Evolutionary conservation across 2,113 vertebrate species (phyloP).

Genomic region (Gobiocypris rarus): DNA sequence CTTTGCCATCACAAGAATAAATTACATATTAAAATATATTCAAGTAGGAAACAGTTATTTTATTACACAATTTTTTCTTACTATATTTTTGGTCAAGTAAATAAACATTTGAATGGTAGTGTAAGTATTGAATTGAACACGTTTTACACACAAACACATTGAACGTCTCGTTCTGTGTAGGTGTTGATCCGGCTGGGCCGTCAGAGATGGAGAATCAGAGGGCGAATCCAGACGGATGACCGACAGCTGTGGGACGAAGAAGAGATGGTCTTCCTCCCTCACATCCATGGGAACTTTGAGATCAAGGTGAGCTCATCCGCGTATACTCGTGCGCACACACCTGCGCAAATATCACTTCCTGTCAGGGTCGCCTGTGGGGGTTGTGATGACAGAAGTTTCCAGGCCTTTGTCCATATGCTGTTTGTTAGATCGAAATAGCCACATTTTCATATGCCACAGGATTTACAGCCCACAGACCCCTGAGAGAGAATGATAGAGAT

Average conservation of each 20-base stretch:
- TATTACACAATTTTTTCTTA: too few relatives aligned
- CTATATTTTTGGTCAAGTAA: too few relatives aligned
- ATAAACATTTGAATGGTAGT: not conserved
- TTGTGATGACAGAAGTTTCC: slow-evolving; percentile 38
- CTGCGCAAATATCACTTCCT: slow-evolving; percentile 49
- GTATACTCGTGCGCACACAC: slow-evolving; percentile 15
- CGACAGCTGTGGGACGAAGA: slow-evolving; percentile 93
- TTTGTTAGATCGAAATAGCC: slow-evolving; percentile 19
- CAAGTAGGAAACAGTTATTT: too few relatives aligned
- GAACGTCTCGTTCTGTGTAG: slow-evolving; percentile 67
- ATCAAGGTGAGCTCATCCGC: slow-evolving; percentile 84
- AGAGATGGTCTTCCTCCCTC: slow-evolving; percentile 88
- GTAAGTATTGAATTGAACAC: too few relatives aligned
- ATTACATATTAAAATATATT: too few relatives aligned
- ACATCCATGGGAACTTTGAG: slow-evolving; percentile 88
- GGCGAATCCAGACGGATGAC: slow-evolving; percentile 89
- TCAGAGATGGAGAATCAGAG: slow-evolving; percentile 91
- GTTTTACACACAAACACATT: not conserved
- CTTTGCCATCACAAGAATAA: too few relatives aligned
- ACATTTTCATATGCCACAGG: slow-evolving; percentile 6
- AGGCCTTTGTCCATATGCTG: not conserved
- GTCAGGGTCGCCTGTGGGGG: slow-evolving; percentile 27
- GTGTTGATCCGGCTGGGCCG: slow-evolving; percentile 87
- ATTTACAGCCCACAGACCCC: slow-evolving; percentile 1
- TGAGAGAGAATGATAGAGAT: slow-evolving; percentile 9